phyloP scores from a whole-genome alignment of 2,797 vertebrate species.

The Urophycis tenuis region DNA sequence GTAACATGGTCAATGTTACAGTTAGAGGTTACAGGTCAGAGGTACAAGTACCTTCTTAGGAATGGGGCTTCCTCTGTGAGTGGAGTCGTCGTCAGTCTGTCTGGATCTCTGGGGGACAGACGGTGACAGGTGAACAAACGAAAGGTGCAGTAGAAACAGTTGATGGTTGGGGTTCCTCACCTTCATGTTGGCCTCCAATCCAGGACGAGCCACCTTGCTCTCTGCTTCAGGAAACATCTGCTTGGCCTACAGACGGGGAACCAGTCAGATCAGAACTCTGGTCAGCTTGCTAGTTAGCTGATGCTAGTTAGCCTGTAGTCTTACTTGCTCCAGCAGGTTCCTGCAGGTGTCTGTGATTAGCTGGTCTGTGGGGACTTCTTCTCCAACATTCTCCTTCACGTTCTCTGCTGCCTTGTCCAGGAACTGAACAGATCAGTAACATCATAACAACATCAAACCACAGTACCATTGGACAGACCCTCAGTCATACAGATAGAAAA shows the following conservation, averaged over 20 bases:
- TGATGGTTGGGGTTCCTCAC: conserved; percentile 38
- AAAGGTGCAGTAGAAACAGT: not conserved
- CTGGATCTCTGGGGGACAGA: conserved; percentile 70
- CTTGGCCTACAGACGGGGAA: conserved; percentile 77
- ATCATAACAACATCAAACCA: not conserved
- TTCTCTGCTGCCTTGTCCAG: conserved; percentile 91
- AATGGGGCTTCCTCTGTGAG: conserved; percentile 80
- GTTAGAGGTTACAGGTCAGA: not conserved
- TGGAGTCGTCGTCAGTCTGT: conserved; percentile 77
- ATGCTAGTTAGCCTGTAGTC: not conserved
- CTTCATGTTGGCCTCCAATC: conserved; percentile 77
- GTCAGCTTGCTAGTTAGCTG: not conserved
- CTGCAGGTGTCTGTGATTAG: conserved; percentile 87
- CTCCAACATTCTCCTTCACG: conserved; percentile 87
- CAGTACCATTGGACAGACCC: too few relatives aligned
- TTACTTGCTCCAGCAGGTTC: conserved; percentile 88
- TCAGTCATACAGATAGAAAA: too few relatives aligned
- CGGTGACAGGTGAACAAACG: not conserved
- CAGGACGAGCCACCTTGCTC: conserved; percentile 64
- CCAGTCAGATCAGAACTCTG: not conserved
- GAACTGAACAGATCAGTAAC: conserved; percentile 67
- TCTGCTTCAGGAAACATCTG: conserved; percentile 85
- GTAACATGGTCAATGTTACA: too few relatives aligned
- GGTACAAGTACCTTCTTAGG: conserved; percentile 79
- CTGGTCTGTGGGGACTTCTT: conserved; percentile 84